Base-by-base conservation (phyloP, 2,888 invertebrate species). In the Lordiphosa fenestrarum region DNA sequence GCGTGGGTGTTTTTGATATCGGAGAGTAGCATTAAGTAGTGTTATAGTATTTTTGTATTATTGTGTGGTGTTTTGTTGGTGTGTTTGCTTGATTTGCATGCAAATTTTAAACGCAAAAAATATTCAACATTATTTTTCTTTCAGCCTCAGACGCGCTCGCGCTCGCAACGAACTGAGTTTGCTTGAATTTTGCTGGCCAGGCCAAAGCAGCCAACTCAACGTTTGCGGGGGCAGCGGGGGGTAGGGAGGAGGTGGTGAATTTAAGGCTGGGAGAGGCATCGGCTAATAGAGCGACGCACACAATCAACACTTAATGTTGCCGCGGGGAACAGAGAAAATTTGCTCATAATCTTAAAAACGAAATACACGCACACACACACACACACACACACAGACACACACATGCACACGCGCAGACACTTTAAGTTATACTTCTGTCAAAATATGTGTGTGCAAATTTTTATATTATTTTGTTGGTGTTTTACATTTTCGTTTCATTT, bases 271-370 rank as follows among this genome's bases (percentile, higher is more conserved):
- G 76, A 74, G 80, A 72, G 67, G 57, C 65, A 58, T 63, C 19
- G 54, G 84, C 73, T 77, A 84, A 84, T 84, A 77, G 77, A 84
- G 84, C 77, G 84, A 40, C 77, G 77, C 77, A 84, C 84, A 84
- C 82, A 84, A 78, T 78, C 77, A 78, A 71, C 77, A 78, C 77
- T 84, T 76, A 78, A 84, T 78, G 84, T 66, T 84, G 81, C 77
- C 81, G 71, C 72, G 69, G 76, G 81, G 82, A 73, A 60, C 58
- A 63, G 59, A 66, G 57, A 78, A 66, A 84, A 81, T 84, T 84
- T 71, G 77, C 84, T 78, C 77, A 77, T 84, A 84, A 77, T 81
- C 70, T 73, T 76, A 61, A 73, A 81, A 73, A 68, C 66, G 75
- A 75, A 75, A 75, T 67, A 73, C 60, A 61, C 58, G 60, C 48